Evolutionary conservation across 2,888 invertebrate genomes (phyloP), one percentile per base, ranked within the genome.

Genomic region (Morpho achilles): DNA sequence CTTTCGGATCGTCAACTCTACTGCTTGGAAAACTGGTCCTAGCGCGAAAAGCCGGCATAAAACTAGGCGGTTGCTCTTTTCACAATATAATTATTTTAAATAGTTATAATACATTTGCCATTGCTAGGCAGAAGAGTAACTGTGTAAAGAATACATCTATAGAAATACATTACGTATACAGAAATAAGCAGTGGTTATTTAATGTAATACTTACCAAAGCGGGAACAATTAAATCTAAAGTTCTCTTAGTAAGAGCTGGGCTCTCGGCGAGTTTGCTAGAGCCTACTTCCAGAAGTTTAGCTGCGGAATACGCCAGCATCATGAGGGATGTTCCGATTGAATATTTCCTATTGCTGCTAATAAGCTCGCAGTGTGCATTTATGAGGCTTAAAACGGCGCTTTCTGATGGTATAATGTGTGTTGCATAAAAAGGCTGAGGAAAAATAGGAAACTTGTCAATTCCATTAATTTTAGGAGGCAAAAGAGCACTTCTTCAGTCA

Each of bases 351-450:
- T 77, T 82, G n/a, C 78, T 76, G 50, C 80, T 88, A 66, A 89
- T 89, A 43, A 87, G 73, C 67, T 90, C 90, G 67, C 89, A 85
- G 71, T 91, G 90, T 0, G 82, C 77, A 0, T 82, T 76, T 8
- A 96, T 93, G 6, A 96, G 93, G 56, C 94, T 93, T n/a, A 96
- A 89, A 3, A 96, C 93, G 67, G 95, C 96, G 70, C 95, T 96
- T 77, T 97, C 97, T 0, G 95, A 94, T 9, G 97, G 96, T 65
- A 97, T 94, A 44, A 96, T 93, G 75, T 97, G 96, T 63, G 93
- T 93, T 44, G 94, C 92, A 82, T 94, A 95, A 22, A 94, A 93
- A 42, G 93, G 92, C 95, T 95, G 83, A 45, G 78, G 75, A 56
- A 64, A 66, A n/a, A 8, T 9, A n/a, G 9, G 32, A 3, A 8